Evolutionary conservation across 2,113 vertebrate genomes (phyloP).

Genomic region (Hippopotamus amphibius): DNA sequence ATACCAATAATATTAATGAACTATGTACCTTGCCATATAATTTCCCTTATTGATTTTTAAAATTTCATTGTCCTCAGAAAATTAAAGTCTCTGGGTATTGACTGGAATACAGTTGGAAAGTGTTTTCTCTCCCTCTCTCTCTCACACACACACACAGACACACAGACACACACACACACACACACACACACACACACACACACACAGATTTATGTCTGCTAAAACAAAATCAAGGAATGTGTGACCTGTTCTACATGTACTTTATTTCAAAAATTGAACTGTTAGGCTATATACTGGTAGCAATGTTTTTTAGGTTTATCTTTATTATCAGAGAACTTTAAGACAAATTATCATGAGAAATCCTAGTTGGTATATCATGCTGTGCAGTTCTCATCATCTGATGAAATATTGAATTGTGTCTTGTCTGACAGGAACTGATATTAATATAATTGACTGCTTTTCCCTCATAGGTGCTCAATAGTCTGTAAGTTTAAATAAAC

Average conservation of each 20-base stretch:
- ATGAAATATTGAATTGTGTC: slow-evolving; percentile 59
- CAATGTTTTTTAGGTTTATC: background rate
- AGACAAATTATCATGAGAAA: slow-evolving; percentile 62
- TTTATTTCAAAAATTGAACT: slow-evolving; percentile 33
- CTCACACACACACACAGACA: background rate
- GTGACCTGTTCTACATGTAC: background rate
- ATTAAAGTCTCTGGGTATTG: background rate
- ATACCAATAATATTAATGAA: background rate
- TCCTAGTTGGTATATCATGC: slow-evolving; percentile 42
- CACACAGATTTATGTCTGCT: background rate
- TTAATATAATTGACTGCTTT: slow-evolving; percentile 53
- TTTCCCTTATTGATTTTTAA: background rate
- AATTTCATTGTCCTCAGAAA: background rate
- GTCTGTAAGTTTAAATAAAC: slow-evolving; percentile 68
- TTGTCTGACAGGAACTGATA: slow-evolving; percentile 57
- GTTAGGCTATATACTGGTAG: background rate
- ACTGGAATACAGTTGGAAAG: background rate
- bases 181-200: background rate
- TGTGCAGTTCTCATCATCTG: slow-evolving; percentile 32
- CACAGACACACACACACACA: background rate
- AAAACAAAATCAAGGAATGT: slow-evolving; percentile 28
- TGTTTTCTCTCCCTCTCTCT: too few species aligned
- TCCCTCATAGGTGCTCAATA: background rate
- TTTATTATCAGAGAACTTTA: slow-evolving; percentile 55
- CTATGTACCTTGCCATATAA: background rate